A percentile compares a stretch with the other conserved stretches of the same genome.
phyloP scores from a whole-genome alignment of 2,113 vertebrate species.

The Brevimyrus niger region DNA sequence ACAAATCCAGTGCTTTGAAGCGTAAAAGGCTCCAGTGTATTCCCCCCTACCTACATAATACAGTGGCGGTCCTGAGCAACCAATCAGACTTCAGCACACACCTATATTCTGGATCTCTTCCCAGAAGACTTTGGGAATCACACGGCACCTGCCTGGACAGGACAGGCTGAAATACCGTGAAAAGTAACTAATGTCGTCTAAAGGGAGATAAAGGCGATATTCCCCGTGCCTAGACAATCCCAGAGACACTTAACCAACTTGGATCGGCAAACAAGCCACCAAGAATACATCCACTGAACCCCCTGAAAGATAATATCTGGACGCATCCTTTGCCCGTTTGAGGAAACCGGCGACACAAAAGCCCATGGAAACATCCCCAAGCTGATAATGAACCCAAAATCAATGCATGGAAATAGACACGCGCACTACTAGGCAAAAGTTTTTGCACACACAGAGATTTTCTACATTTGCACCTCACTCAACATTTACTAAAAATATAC shows the following conservation, averaged over 20 bases:
- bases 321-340: not conserved
- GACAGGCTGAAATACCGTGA: not conserved
- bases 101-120: not conserved
- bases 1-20: not conserved
- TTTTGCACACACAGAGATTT: too few relatives aligned
- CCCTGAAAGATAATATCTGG: not conserved
- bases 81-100: not conserved
- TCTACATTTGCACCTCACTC: too few relatives aligned
- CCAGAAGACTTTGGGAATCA: not conserved
- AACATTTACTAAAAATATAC: too few relatives aligned
- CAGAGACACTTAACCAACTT: not conserved
- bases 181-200: too few relatives aligned
- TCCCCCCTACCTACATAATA: not conserved
- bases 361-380: not conserved
- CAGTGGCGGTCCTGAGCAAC: not conserved
- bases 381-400: not conserved
- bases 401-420: not conserved
- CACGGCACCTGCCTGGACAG: slow-evolving; percentile 21
- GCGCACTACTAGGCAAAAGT: too few relatives aligned
- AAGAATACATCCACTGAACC: not conserved
- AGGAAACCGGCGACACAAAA: not conserved
- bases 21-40: not conserved
- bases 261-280: not conserved
- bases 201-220: not conserved
- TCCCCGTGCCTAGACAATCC: not conserved